phyloP scores from a whole-genome alignment of 1,140 invertebrate species.

The Eurosta solidaginis region DNA sequence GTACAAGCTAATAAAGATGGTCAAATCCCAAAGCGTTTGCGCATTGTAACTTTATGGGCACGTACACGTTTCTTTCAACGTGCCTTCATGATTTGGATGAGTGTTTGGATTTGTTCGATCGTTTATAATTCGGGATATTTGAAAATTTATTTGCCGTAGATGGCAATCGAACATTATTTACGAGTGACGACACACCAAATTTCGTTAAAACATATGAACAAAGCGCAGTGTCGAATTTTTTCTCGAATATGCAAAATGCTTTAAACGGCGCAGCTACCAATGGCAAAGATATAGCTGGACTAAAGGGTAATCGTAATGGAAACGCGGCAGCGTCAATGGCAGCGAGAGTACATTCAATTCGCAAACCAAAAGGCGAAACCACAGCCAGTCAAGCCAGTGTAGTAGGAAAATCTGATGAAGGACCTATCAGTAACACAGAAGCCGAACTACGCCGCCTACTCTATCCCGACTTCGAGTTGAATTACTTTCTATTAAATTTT shows the following conservation, averaged over 20 bases:
- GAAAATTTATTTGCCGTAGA: constrained; percentile 68
- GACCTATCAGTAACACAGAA: constrained; percentile 56
- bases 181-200: constrained; percentile 46
- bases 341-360: no score
- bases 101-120: constrained; percentile 90
- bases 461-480: constrained; percentile 67
- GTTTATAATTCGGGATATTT: constrained; percentile 83
- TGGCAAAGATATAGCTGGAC: background rate
- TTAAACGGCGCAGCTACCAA: constrained; percentile 35
- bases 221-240: constrained; percentile 52
- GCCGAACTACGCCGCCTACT: constrained; percentile 64
- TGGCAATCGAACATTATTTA: constrained; percentile 43
- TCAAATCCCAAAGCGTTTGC: constrained; percentile 80
- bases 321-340: background rate
- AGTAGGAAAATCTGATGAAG: background rate
- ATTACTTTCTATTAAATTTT: constrained; percentile 75
- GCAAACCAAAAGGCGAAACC: background rate
- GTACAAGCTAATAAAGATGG: constrained; percentile 43
- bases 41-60: constrained; percentile 91
- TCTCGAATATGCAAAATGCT: constrained; percentile 41
- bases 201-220: constrained; percentile 43
- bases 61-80: constrained; percentile 90
- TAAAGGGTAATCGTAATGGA: background rate
- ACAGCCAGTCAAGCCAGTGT: no score
- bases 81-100: constrained; percentile 90